phyloP scores from a whole-genome alignment of 2,888 invertebrate species.

The Nipponacmea schrenckii region DNA sequence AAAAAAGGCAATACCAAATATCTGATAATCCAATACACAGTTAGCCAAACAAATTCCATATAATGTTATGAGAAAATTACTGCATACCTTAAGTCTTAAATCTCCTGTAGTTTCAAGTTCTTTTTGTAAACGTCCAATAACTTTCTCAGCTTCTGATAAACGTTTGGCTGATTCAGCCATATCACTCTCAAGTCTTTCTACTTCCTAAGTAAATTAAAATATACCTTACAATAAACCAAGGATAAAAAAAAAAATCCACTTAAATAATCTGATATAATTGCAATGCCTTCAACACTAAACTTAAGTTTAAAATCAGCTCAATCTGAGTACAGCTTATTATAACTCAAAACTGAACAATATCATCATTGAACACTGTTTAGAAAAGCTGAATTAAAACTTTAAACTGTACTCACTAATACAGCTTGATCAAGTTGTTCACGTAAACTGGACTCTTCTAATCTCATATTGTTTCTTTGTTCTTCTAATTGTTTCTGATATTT shows the following conservation, averaged over 20 bases:
- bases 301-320: neutral
- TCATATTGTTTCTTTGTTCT: constrained; percentile 74
- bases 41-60: too few relatives aligned
- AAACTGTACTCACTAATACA: constrained; percentile 65
- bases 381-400: neutral
- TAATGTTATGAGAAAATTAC: too few relatives aligned
- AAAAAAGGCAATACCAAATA: too few relatives aligned
- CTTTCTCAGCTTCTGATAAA: constrained; percentile 71
- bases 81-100: constrained; percentile 54
- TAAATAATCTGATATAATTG: too few relatives aligned
- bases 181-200: constrained; percentile 75
- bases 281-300: neutral
- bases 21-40: too few relatives aligned
- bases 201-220: constrained; percentile 69
- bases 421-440: constrained; percentile 75
- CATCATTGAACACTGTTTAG: too few relatives aligned
- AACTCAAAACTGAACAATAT: too few relatives aligned
- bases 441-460: constrained; percentile 77
- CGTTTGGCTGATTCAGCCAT: constrained; percentile 69
- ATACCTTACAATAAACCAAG: too few relatives aligned
- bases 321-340: too few relatives aligned
- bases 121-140: constrained; percentile 58
- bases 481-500: constrained; percentile 71
- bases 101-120: constrained; percentile 57
- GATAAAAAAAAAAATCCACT: too few relatives aligned